Conservation (phyloP, 2,113 vertebrate species). For the Neopipo cinnamomea region DNA sequence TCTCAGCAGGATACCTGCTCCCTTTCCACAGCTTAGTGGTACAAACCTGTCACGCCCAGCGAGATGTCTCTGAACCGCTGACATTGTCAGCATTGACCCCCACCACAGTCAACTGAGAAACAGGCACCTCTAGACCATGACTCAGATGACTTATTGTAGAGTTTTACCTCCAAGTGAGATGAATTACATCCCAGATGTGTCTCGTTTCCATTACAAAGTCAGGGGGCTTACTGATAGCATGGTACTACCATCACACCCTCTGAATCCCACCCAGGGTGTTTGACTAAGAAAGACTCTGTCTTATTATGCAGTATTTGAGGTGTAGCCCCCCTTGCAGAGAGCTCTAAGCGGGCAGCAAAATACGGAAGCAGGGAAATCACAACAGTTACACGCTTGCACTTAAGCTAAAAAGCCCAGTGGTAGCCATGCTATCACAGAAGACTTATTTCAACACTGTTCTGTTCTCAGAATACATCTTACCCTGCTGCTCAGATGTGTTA, state of each 20-base stretch:
- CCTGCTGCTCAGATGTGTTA: background rate
- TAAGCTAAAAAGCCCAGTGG: background rate
- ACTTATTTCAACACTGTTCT: background rate
- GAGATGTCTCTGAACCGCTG: background rate
- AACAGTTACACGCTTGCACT: background rate
- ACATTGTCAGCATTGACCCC: accelerated
- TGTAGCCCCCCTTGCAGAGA: background rate
- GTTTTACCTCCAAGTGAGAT: background rate
- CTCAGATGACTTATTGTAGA: background rate
- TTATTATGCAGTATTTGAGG: background rate
- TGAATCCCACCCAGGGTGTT: background rate
- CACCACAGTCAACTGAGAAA: background rate
- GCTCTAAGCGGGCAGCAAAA: background rate
- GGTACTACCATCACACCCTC: background rate
- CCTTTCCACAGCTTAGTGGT: too few species aligned
- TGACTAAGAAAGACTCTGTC: background rate
- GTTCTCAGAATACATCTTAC: background rate
- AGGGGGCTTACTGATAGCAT: background rate
- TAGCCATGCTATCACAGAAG: background rate
- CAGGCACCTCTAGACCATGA: background rate
- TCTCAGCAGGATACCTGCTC: background rate
- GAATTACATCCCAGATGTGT: background rate
- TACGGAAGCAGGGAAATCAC: background rate
- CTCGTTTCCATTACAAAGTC: background rate
- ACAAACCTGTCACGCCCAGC: background rate